Evolutionary conservation across 2,113 vertebrate genomes (phyloP).

Genomic region (Leiothrix lutea): DNA sequence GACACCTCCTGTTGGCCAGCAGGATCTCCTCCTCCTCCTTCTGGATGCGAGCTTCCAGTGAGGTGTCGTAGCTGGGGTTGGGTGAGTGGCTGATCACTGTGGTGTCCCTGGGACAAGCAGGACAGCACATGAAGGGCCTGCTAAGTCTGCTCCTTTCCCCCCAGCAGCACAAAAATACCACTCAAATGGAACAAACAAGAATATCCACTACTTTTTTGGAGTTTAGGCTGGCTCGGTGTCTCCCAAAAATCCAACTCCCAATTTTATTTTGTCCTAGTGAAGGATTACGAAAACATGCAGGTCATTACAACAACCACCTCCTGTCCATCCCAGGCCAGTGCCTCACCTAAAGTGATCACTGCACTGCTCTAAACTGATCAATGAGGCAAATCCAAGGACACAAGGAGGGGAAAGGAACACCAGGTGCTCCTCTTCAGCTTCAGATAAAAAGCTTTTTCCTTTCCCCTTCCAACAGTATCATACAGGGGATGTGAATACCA

Average conservation of each 20-base stretch:
- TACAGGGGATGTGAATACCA: background rate
- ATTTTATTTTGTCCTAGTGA: background rate
- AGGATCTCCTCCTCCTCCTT: slow-evolving; percentile 98
- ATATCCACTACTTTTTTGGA: background rate
- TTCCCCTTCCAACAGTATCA: background rate
- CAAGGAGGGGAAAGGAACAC: background rate
- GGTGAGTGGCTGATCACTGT: slow-evolving; percentile 87
- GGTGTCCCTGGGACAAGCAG: slow-evolving; percentile 82
- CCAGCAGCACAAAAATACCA: background rate
- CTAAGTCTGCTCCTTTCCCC: background rate
- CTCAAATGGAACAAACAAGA: background rate
- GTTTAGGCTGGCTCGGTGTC: background rate
- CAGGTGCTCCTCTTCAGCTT: background rate
- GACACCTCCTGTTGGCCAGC: slow-evolving; percentile 93
- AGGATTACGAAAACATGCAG: background rate
- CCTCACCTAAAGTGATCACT: background rate
- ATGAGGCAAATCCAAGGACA: background rate
- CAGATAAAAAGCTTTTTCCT: background rate
- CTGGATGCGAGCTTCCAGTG: slow-evolving; percentile 93
- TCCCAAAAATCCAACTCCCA: background rate
- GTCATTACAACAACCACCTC: background rate
- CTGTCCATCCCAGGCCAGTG: background rate
- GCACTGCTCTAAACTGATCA: background rate
- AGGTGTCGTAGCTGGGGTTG: slow-evolving; percentile 92
- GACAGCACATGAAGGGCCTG: background rate